phyloP scores from a whole-genome alignment of 2,888 invertebrate species.

The Drymonia ruficornis region DNA sequence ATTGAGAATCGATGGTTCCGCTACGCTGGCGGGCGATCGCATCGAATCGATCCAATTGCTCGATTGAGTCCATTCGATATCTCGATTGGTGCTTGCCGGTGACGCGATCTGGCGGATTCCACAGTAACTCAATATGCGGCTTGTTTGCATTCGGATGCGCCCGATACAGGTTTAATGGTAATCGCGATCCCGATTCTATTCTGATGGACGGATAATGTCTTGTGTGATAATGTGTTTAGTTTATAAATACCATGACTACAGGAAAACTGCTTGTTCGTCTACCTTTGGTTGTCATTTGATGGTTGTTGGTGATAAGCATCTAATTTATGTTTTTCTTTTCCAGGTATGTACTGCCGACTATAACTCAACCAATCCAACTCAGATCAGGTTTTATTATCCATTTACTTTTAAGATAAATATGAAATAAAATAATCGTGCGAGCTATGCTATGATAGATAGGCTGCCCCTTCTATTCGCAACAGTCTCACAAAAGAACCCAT shows the following conservation, averaged over 20 bases:
- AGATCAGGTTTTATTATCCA: too few species aligned
- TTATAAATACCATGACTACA: too few species aligned
- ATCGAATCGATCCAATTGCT: constrained; percentile 54
- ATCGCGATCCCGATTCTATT: constrained; percentile 19
- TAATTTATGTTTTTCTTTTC: constrained; percentile 15
- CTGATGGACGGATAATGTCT: constrained; percentile 17
- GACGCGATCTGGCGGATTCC: constrained; percentile 33
- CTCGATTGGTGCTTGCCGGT: constrained; percentile 52
- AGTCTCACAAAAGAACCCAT: constrained; percentile 34
- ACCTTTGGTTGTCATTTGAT: too few species aligned
- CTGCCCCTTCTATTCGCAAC: constrained; percentile 9
- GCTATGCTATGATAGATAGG: too few species aligned
- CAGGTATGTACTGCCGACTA: constrained; percentile 20
- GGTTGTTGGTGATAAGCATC: too few species aligned
- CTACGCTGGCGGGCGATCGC: constrained; percentile 30
- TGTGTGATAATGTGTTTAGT: constrained; percentile 5
- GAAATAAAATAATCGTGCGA: too few species aligned
- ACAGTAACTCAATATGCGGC: constrained; percentile 59
- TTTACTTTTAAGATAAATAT: background rate
- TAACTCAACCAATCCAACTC: background rate
- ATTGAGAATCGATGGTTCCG: constrained; percentile 15
- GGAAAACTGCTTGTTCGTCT: too few species aligned
- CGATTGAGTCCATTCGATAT: constrained; percentile 61
- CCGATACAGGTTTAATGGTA: constrained; percentile 46
- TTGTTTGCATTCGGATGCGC: constrained; percentile 60